These are phyloP conservation scores for Diorhabda elongata DNA, from an alignment of 1,140 invertebrate species.

Conservation along the genomic window DNA sequence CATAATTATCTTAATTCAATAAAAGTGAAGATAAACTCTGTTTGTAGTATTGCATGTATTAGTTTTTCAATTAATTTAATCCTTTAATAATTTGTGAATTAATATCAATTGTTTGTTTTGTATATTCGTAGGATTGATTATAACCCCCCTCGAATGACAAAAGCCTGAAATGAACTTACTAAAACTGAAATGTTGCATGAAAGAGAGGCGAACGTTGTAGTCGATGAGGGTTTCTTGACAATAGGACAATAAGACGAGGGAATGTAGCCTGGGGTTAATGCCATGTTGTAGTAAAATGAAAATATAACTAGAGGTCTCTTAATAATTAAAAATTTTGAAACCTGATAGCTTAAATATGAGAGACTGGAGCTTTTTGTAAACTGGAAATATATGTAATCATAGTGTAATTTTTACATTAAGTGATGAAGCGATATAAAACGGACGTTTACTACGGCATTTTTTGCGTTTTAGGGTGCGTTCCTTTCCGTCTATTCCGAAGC, in stretches of 20 bases:
- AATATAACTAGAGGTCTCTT: no score
- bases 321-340: no score
- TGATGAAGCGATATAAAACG: no score
- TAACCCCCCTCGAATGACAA: neutral
- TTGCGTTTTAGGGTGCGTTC: no score
- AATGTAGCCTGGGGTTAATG: neutral
- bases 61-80: neutral
- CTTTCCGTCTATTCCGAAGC: no score
- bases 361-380: no score
- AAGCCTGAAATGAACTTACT: neutral
- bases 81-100: neutral
- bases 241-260: neutral
- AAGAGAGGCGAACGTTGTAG: constrained; percentile 1
- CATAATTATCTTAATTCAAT: no score
- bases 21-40: no score
- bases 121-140: neutral
- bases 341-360: no score
- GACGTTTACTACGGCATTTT: no score
- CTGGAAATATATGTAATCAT: no score
- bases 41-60: neutral
- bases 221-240: constrained; percentile 1
- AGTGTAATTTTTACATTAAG: no score
- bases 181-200: neutral
- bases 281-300: neutral
- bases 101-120: neutral